These are phyloP conservation scores for Drosophila dives DNA, from an alignment of 2,888 invertebrate species.

Conservation along the genomic window DNA sequence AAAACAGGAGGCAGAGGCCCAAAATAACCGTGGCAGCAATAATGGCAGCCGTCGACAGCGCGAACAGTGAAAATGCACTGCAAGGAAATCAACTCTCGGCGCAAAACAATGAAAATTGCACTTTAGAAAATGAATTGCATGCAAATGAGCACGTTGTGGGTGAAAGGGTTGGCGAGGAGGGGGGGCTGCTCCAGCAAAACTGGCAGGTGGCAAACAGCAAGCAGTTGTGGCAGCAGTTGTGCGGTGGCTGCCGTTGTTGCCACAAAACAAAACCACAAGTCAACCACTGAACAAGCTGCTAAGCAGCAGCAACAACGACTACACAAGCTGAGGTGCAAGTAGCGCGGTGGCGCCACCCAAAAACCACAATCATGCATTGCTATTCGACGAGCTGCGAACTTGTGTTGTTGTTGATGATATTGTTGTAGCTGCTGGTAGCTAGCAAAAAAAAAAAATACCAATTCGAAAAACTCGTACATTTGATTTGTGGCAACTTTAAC, in stretches of 20 bases:
- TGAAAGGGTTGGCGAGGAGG: constrained; percentile 4
- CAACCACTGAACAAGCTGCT: constrained; percentile 67
- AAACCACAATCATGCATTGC: constrained; percentile 59
- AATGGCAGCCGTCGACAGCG: constrained; percentile 39
- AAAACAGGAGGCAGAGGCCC: constrained; percentile 13
- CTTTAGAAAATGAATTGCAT: constrained; percentile 83
- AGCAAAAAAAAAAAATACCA: constrained; percentile 72
- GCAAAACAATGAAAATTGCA: constrained; percentile 80
- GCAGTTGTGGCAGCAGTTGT: constrained; percentile 26
- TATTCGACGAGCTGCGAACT: constrained; percentile 36
- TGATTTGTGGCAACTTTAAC: constrained; percentile 78
- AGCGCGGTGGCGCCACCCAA: constrained; percentile 37
- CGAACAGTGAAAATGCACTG: constrained; percentile 47
- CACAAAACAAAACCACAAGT: constrained; percentile 73
- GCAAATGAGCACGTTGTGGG: constrained; percentile 71
- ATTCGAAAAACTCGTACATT: constrained; percentile 73
- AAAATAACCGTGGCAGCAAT: constrained; percentile 41
- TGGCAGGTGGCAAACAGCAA: constrained; percentile 35
- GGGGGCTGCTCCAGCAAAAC: constrained; percentile 7
- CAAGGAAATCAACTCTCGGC: constrained; percentile 56
- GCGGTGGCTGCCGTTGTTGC: constrained; percentile 12
- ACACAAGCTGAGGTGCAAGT: constrained; percentile 8
- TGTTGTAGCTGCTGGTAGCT: constrained; percentile 33
- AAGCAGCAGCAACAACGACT: constrained; percentile 38
- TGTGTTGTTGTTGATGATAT: constrained; percentile 6